Evolutionary conservation across 2,113 vertebrate species (phyloP).

Genomic region (Heloderma charlesbogerti): DNA sequence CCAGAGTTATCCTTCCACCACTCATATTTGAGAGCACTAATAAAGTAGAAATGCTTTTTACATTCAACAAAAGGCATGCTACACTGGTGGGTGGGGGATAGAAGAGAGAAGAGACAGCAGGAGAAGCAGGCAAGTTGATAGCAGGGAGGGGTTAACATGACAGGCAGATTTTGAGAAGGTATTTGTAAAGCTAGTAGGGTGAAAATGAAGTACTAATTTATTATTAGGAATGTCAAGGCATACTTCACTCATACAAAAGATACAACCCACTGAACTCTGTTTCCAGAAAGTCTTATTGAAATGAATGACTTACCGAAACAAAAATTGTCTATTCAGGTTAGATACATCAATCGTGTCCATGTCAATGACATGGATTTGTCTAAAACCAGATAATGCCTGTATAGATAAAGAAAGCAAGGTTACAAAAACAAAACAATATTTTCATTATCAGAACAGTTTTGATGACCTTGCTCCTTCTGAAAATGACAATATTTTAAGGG

Average conservation of each 20-base stretch:
- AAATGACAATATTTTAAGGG: background rate
- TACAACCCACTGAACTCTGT: background rate
- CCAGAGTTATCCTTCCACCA: background rate
- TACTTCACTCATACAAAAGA: background rate
- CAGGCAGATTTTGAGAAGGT: background rate
- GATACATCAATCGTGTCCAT: constrained; percentile 98
- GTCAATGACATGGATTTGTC: constrained; percentile 96
- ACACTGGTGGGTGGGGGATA: background rate
- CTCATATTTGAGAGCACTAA: background rate
- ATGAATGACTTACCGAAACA: constrained; percentile 88
- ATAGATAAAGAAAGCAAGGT: constrained; percentile 54
- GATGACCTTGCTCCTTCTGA: background rate
- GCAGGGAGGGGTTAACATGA: background rate
- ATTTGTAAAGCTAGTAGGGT: background rate
- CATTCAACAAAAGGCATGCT: background rate
- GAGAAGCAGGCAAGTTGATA: background rate
- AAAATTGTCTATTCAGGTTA: constrained; percentile 96
- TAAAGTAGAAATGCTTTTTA: background rate
- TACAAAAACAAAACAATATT: constrained; percentile 12
- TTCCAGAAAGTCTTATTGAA: background rate
- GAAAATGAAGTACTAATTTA: background rate
- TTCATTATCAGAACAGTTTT: background rate
- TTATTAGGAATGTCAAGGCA: background rate
- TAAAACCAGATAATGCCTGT: constrained; percentile 94
- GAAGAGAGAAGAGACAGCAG: background rate